A percentile compares a stretch with the other conserved stretches of the same genome.
Evolutionary conservation across 1,140 invertebrate genomes (phyloP).

Genomic region (Drosophila hydei): DNA sequence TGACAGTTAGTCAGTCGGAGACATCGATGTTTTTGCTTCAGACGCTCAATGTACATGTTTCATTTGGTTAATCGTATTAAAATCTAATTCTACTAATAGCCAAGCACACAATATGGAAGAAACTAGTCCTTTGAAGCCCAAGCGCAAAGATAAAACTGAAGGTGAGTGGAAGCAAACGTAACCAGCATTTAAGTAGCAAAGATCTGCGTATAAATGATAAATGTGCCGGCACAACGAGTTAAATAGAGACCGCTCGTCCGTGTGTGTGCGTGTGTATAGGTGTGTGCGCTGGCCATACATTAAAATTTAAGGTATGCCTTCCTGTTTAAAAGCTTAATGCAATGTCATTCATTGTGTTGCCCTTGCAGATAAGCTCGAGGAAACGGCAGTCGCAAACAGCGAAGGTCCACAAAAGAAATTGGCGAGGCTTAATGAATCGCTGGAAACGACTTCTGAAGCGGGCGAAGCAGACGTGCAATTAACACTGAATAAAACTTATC

Average conservation of each 20-base stretch:
- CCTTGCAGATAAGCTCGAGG: conserved; percentile 55
- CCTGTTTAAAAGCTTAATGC: conserved; percentile 65
- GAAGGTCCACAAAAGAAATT: conserved; percentile 62
- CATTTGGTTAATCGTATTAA: conserved; percentile 23
- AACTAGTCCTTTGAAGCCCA: conserved; percentile 54
- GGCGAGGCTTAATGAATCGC: conserved; percentile 33
- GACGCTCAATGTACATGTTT: conserved; percentile 44
- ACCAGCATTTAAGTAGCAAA: conserved; percentile 28
- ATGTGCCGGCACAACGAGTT: conserved; percentile 63
- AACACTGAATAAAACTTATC: conserved; percentile 47
- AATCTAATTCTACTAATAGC: conserved; percentile 22
- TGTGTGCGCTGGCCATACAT: conserved; percentile 58
- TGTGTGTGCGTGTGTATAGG: conserved; percentile 47
- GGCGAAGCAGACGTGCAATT: conserved; percentile 22
- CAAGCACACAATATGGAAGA: conserved; percentile 44
- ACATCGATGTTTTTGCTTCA: conserved; percentile 35
- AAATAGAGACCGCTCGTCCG: conserved; percentile 26
- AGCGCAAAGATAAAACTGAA: conserved; percentile 62
- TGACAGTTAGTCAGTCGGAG: not conserved
- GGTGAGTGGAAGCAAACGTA: conserved; percentile 60
- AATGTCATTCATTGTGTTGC: conserved; percentile 69
- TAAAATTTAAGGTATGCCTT: conserved; percentile 75
- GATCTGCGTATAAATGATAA: conserved; percentile 29
- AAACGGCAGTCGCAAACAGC: conserved; percentile 1
- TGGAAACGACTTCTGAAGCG: not conserved